Evolutionary conservation across 1,140 invertebrate species (phyloP), one percentile per base, ranked within the genome.

Genomic region (Scaptomyza hsui): DNA sequence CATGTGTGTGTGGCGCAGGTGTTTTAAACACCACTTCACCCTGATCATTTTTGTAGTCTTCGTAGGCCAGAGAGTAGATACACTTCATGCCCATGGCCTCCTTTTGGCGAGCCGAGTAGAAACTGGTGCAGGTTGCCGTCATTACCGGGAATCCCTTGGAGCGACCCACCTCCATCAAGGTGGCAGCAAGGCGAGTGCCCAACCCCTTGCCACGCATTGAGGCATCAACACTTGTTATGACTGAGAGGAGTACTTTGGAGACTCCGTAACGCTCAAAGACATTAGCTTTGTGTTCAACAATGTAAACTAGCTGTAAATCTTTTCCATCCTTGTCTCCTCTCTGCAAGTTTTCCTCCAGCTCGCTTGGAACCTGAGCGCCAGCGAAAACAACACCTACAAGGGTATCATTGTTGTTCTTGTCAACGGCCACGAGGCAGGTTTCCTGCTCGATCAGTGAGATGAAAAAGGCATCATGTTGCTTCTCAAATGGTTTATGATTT

Each of bases 51-150:
- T 64, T 77, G 18, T 77, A 77, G 41, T 76, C 64, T 12, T 39
- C 53, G 32, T 74, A 74, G 10, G 45, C 1, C 3, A 63, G 3
- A 0, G 71, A 47, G 13, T 73, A 45, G n/a, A n/a, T n/a, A n/a
- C 51, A 68, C 19, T 69, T 9, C 59, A 62, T 62, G 45, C 65
- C 71, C 29, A 74, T 26, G 2, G 52, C 13, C 15, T 60, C 18
- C 53, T 73, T 76, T 5, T 59, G 74, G 1, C 71, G 45, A 6
- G 57, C 41, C 10, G 63, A 67, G 26, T 59, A 73, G 35, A 42
- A 73, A n/a, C 74, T 76, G 2, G 57, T 59, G 37, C 70, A 76
- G 12, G 26, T 48, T 39, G 73, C 73, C 0, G 49, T 4, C 26
- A 68, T 47, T 13, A 67, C 10, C 1, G 56, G 44, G 9, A 39